A percentile compares a stretch with the other conserved stretches of the same genome.
Conservation (phyloP, 2,888 invertebrate species). For the Anthophora plumipes region DNA sequence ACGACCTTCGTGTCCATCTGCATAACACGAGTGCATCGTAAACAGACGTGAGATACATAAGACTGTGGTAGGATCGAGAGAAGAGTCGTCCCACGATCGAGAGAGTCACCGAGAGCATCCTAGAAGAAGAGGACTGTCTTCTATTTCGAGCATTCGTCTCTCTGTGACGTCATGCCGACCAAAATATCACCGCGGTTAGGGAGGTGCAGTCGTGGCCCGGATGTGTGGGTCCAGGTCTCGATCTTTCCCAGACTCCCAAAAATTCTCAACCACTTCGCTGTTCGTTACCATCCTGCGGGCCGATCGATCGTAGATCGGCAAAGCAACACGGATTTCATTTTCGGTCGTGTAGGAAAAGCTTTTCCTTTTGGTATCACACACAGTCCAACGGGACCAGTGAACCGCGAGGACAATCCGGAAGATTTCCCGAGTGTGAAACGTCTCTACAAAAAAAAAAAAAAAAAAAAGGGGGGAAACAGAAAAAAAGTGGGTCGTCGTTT, state of each 20-base stretch:
- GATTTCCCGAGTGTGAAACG: constrained; percentile 42
- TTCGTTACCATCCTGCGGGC: neutral
- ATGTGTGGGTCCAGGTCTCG: constrained; percentile 78
- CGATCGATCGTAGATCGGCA: constrained; percentile 1
- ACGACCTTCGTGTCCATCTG: constrained; percentile 66
- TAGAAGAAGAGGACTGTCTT: constrained; percentile 74
- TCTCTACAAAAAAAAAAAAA: constrained; percentile 40
- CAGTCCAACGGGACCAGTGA: constrained; percentile 37
- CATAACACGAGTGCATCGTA: constrained; percentile 61
- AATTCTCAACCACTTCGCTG: constrained; percentile 67
- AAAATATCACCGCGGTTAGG: constrained; percentile 82
- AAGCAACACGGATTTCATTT: neutral
- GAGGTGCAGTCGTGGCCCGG: constrained; percentile 74
- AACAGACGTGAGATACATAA: constrained; percentile 66
- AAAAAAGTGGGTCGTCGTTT: constrained; percentile 72
- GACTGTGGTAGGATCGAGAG: constrained; percentile 59
- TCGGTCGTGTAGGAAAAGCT: neutral
- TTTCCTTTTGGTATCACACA: too few species aligned
- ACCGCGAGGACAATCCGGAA: constrained; percentile 39
- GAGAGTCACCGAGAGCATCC: constrained; percentile 61
- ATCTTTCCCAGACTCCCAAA: constrained; percentile 80
- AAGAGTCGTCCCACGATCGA: constrained; percentile 50
- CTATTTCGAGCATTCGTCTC: constrained; percentile 81
- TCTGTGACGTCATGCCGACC: constrained; percentile 81
- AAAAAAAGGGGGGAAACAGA: too few species aligned